Base-by-base conservation (phyloP, 2,888 invertebrate genomes). In the Amblyjoppa proteus region DNA sequence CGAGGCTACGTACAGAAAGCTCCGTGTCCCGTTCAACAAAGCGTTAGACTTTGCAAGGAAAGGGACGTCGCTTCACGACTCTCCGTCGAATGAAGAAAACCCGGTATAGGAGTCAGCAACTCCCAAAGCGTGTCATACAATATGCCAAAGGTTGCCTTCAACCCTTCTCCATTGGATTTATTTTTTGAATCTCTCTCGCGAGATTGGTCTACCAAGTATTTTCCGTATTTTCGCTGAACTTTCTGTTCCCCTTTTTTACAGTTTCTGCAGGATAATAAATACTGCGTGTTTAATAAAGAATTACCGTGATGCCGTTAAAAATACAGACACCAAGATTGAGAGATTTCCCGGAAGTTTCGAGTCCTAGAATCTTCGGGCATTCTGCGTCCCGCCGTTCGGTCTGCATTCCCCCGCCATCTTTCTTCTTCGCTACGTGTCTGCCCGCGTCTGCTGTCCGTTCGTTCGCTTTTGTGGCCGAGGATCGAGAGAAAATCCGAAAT, bases 401-500 rank as follows among this genome's bases (percentile, higher is more conserved):
- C 53, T 73, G 31, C 68, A 20, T 76, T 81, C 49, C 6, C 49
- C 49, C 25, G 6, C 69, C 38, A 68, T 66, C 41, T 66, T 74
- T 53, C 68, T 68, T 73, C 41, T 56, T n/a, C 56, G 45, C 38
- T 66, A 51, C 16, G 74, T 61, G 77, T 69, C 68, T 41, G 58
- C 68, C 41, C 56, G 68, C 75, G 78, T 85, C 49, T 69, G 78
- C 83, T 56, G 69, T 79, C 83, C 71, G 73, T 83, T 71, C 45
- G 56, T 64, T 76, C 74, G 84, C 80, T 78, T 84, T 84, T 79
- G 74, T 81, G 73, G 74, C 64, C 66, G 31, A 66, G 78, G 68
- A 70, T 78, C 75, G 56, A 83, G 69, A 58, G 73, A 87, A 87
- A 89, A 89, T 89, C 84, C 88, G 88, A 86, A 89, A 89, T 88